phyloP scores from a whole-genome alignment of 2,797 vertebrate species.

The Crocidura indochinensis region DNA sequence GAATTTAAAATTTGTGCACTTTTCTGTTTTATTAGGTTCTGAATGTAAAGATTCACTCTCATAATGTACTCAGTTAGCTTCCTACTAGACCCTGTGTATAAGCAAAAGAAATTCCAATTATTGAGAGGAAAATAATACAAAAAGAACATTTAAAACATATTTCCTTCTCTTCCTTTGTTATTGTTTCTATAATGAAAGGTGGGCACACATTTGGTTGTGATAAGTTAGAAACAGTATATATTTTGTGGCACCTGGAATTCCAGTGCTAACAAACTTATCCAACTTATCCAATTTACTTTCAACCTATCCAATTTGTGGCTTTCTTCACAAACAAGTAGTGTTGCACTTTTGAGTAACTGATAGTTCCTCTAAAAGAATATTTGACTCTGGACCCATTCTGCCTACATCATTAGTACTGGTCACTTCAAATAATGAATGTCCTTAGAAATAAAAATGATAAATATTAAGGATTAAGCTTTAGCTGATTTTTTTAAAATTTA shows the following conservation, averaged over 20 bases:
- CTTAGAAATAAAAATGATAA: conserved; percentile 19
- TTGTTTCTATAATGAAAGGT: too few relatives aligned
- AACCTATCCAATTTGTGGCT: too few relatives aligned
- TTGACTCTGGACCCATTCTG: not conserved
- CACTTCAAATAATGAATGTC: conserved; percentile 33
- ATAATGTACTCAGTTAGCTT: conserved; percentile 24
- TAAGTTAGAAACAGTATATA: too few relatives aligned
- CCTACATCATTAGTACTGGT: not conserved
- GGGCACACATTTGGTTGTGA: too few relatives aligned
- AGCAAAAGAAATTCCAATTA: conserved; percentile 5
- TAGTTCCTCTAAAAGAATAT: not conserved
- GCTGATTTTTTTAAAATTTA: conserved; percentile 1
- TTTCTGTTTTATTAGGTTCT: conserved; percentile 23
- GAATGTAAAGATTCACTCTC: conserved; percentile 43
- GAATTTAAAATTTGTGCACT: conserved; percentile 2
- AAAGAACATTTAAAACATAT: conserved; percentile 16
- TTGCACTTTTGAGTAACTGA: too few relatives aligned
- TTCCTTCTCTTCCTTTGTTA: too few relatives aligned
- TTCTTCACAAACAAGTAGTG: too few relatives aligned
- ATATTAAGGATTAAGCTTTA: conserved; percentile 23
- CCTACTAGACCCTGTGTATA: not conserved
- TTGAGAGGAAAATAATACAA: conserved; percentile 27
- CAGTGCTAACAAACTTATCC: too few relatives aligned
- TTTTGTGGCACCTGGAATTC: too few relatives aligned
- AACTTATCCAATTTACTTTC: too few relatives aligned